These are phyloP conservation scores for Thunnus maccoyii DNA, from an alignment of 2,113 vertebrate genomes.

Conservation along the genomic window DNA sequence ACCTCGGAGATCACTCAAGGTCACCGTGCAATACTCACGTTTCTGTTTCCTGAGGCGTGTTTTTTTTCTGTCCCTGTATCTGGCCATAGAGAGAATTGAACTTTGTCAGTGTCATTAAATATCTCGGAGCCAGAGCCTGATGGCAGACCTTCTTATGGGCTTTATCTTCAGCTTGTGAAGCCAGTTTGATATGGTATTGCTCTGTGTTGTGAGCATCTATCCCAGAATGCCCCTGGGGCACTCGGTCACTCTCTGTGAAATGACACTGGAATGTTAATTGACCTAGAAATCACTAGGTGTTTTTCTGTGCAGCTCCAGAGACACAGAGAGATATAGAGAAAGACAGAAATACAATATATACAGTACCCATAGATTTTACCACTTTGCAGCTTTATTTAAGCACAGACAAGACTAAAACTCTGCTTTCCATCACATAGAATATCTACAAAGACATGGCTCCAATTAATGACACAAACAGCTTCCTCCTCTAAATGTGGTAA, in stretches of 20 bases:
- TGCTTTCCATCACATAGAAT: too few species aligned
- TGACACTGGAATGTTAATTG: conserved; percentile 68
- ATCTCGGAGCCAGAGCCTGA: conserved; percentile 34
- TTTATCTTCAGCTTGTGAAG: conserved; percentile 53
- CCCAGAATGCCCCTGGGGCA: conserved; percentile 48
- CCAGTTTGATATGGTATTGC: conserved; percentile 34
- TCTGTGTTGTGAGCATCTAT: conserved; percentile 47
- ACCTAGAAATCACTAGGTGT: conserved; percentile 62
- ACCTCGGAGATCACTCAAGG: conserved; percentile 50
- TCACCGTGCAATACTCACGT: conserved; percentile 41
- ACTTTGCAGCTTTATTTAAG: not conserved
- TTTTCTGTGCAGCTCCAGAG: conserved; percentile 19
- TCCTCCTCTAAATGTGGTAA: not conserved
- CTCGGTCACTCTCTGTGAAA: conserved; percentile 55
- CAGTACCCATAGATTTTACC: not conserved
- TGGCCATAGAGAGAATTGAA: not conserved
- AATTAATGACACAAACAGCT: not conserved
- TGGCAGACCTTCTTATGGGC: conserved; percentile 41
- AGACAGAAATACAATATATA: not conserved
- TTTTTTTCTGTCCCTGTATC: conserved; percentile 3
- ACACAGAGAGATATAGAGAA: not conserved
- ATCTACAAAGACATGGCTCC: too few species aligned
- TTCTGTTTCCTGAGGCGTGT: conserved; percentile 29
- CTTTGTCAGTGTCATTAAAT: conserved; percentile 36
- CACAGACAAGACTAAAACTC: too few species aligned